phyloP scores from a whole-genome alignment of 2,113 vertebrate genomes.

The Pelmatolapia mariae region DNA sequence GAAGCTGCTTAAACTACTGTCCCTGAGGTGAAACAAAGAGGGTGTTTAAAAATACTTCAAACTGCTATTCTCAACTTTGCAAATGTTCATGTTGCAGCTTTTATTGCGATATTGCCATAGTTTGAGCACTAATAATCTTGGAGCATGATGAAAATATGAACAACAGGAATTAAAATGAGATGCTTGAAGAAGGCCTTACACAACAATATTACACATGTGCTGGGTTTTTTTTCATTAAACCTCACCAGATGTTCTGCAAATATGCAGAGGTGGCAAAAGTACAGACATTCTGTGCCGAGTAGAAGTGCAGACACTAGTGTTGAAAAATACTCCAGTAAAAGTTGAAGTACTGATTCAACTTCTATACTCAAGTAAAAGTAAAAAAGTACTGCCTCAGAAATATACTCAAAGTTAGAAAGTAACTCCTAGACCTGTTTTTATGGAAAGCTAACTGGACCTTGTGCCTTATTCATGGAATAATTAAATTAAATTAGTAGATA shows the following conservation, averaged over 20 bases:
- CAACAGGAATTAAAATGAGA: background rate
- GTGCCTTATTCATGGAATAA: background rate
- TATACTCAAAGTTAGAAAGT: background rate
- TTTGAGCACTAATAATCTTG: background rate
- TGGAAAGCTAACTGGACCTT: background rate
- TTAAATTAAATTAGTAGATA: background rate
- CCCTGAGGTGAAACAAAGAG: background rate
- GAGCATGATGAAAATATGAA: background rate
- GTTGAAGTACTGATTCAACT: background rate
- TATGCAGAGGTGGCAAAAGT: background rate
- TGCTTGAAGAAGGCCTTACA: background rate
- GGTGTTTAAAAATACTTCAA: background rate
- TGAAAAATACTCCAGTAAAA: background rate
- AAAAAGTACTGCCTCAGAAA: background rate
- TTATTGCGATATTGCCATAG: background rate
- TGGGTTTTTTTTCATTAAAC: background rate
- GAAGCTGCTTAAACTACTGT: background rate
- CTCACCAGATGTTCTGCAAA: slow-evolving; percentile 18
- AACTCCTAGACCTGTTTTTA: background rate
- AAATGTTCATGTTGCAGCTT: background rate
- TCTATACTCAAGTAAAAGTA: background rate
- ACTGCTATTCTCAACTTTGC: background rate
- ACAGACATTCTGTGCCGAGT: background rate
- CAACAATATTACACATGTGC: background rate
- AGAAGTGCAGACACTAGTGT: background rate